Evolutionary conservation across 2,113 vertebrate species (phyloP).

Genomic region (Rhabdornis inornatus): DNA sequence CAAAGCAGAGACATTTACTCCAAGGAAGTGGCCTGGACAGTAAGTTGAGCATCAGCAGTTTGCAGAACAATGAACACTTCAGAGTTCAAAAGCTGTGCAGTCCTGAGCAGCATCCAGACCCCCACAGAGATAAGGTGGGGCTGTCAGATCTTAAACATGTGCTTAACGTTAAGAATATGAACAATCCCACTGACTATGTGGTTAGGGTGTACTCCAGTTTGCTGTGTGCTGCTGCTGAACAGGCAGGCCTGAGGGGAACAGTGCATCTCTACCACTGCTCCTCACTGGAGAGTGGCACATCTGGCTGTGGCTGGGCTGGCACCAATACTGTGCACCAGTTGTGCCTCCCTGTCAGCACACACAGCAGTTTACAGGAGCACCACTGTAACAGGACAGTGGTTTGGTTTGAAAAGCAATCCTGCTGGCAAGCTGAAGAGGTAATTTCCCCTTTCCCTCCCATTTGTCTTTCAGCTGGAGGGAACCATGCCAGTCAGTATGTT

Average conservation of each 20-base stretch:
- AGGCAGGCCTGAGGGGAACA: neutral
- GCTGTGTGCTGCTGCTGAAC: neutral
- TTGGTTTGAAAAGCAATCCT: neutral
- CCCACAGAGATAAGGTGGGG: neutral
- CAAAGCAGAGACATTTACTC: neutral
- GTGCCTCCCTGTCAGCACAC: neutral
- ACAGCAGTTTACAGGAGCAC: neutral
- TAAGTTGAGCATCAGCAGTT: neutral
- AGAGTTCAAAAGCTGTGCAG: neutral
- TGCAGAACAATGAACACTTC: neutral
- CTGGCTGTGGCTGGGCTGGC: neutral
- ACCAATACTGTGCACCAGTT: accelerated
- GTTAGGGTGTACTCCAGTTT: neutral
- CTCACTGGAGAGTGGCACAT: neutral
- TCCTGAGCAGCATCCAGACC: neutral
- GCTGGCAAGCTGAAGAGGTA: neutral
- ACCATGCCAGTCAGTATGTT: neutral
- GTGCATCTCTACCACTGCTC: neutral
- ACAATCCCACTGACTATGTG: neutral
- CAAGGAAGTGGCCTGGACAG: neutral
- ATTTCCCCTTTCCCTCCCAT: neutral
- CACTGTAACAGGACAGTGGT: neutral
- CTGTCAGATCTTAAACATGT: neutral
- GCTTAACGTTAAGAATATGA: neutral
- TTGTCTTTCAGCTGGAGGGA: constrained; percentile 32